Conservation (phyloP, 2,113 vertebrate species). For the Dasyprocta punctata region DNA sequence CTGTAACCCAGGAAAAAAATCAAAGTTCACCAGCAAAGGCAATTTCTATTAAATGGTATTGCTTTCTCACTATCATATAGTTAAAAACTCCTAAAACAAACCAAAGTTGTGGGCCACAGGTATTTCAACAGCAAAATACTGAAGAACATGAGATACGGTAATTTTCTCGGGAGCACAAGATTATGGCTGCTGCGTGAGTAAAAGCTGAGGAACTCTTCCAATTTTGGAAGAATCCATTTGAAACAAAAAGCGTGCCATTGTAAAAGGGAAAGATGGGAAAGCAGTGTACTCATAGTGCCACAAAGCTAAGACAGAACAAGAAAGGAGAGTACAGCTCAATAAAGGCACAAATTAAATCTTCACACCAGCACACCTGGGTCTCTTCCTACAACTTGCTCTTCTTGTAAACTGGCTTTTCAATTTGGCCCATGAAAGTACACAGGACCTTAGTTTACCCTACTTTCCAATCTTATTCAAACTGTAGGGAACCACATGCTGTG, state of each 20-base stretch:
- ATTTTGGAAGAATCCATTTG: constrained; percentile 4
- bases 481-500: constrained; percentile 39
- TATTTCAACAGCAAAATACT: neutral
- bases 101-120: neutral
- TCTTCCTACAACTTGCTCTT: neutral
- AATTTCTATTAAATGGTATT: neutral
- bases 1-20: neutral
- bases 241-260: constrained; percentile 4
- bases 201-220: neutral
- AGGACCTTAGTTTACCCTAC: constrained; percentile 10
- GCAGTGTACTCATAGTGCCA: neutral
- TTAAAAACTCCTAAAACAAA: neutral
- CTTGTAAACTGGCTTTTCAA: constrained; percentile 1
- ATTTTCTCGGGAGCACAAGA: constrained; percentile 14
- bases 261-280: neutral
- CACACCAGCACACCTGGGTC: constrained; percentile 30
- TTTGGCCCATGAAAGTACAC: neutral
- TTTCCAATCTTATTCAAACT: constrained; percentile 47
- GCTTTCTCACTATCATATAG: neutral
- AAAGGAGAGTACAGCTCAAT: neutral
- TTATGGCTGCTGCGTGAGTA: neutral
- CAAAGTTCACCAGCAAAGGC: neutral
- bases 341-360: constrained; percentile 30
- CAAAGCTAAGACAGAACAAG: neutral
- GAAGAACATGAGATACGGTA: neutral